A percentile compares a stretch with the other conserved stretches of the same genome.
Conservation (phyloP, 2,888 invertebrate genomes). For the Laspeyria flexula region DNA sequence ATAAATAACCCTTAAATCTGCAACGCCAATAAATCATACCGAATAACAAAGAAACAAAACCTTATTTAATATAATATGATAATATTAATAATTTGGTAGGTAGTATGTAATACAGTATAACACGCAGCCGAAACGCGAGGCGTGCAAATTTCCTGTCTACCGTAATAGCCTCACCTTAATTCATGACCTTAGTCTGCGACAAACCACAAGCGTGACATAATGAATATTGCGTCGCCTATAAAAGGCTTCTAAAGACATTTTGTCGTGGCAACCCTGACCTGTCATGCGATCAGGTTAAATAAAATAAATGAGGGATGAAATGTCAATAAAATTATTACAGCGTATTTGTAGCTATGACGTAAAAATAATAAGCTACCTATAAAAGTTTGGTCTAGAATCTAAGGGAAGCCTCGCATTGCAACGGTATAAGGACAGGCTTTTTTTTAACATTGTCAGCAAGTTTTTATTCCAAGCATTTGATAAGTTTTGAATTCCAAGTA, state of each 20-base stretch:
- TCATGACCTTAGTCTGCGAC: constrained; percentile 65
- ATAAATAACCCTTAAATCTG: background rate
- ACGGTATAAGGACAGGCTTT: too few relatives aligned
- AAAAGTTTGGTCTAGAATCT: too few relatives aligned
- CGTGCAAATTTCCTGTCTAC: constrained; percentile 74
- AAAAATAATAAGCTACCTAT: too few relatives aligned
- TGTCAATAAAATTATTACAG: background rate
- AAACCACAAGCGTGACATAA: constrained; percentile 63
- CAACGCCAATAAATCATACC: background rate
- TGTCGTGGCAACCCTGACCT: constrained; percentile 34
- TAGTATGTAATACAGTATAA: constrained; percentile 41
- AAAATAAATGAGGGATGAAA: constrained; percentile 16
- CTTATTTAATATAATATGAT: constrained; percentile 26
- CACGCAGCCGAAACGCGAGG: constrained; percentile 57
- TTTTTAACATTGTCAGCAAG: too few relatives aligned
- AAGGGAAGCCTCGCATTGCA: too few relatives aligned
- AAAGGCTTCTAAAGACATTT: constrained; percentile 55
- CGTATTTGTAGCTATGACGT: background rate
- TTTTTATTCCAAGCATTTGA: too few relatives aligned
- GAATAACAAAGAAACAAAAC: constrained; percentile 16
- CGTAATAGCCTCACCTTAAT: constrained; percentile 69
- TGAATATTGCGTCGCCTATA: constrained; percentile 61
- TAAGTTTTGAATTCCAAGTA: too few relatives aligned
- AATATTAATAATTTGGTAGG: constrained; percentile 35
- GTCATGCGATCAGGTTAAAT: constrained; percentile 31